Percentiles rank a stretch among this genome's conserved stretches.
Conservation (phyloP, 2,888 invertebrate species). For the Brachypterus glaber region DNA sequence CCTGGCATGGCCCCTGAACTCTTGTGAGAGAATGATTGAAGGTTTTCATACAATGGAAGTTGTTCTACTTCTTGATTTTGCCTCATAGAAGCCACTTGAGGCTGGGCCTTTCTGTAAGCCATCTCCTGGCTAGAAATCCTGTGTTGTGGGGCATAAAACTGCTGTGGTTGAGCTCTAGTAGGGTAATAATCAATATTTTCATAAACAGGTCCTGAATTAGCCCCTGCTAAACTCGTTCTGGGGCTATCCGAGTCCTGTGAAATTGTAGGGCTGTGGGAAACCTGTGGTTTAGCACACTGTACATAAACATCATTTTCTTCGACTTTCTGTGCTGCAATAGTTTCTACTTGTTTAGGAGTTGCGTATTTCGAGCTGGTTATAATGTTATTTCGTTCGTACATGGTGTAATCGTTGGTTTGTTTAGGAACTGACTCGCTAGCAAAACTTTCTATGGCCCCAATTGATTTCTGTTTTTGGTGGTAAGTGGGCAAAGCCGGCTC, state of each 20-base stretch:
- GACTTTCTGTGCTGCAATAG: constrained; percentile 41
- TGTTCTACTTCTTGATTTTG: constrained; percentile 40
- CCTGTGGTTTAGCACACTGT: constrained; percentile 39
- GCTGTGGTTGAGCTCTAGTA: constrained; percentile 37
- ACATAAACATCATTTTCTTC: constrained; percentile 41
- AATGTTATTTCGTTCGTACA: constrained; percentile 63
- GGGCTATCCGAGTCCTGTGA: constrained; percentile 50
- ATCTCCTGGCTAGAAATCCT: constrained; percentile 36
- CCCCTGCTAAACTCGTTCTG: constrained; percentile 33
- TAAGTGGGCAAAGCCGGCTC: constrained; percentile 27
- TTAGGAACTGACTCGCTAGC: constrained; percentile 41
- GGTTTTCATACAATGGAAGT: constrained; percentile 46
- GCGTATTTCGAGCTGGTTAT: constrained; percentile 71
- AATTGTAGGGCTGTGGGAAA: constrained; percentile 47
- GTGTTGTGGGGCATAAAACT: constrained; percentile 49
- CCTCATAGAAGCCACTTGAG: constrained; percentile 62
- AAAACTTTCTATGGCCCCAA: constrained; percentile 59
- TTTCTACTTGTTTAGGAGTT: constrained; percentile 64
- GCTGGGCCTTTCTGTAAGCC: constrained; percentile 67
- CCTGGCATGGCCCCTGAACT: constrained; percentile 34
- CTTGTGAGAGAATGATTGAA: constrained; percentile 32
- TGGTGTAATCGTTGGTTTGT: constrained; percentile 42
- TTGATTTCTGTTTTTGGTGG: constrained; percentile 45
- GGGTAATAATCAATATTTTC: constrained; percentile 77
- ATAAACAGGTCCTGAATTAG: constrained; percentile 52